A percentile compares a stretch with the other conserved stretches of the same genome.
Conservation (phyloP, 2,888 invertebrate genomes). For the Meiosimyza platycephala region DNA sequence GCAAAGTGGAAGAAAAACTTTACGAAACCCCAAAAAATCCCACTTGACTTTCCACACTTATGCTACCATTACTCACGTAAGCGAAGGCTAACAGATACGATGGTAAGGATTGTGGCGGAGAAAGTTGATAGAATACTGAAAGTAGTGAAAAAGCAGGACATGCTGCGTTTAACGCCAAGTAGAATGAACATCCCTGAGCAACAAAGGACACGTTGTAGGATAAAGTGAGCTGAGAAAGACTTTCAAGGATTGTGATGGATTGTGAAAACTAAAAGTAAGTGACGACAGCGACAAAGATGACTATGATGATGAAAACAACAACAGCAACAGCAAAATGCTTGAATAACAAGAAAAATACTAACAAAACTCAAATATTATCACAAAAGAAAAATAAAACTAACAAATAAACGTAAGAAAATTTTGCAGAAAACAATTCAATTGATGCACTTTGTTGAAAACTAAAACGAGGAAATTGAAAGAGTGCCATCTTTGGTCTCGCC, state of each 20-base stretch:
- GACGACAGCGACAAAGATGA: neutral
- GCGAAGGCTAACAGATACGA: neutral
- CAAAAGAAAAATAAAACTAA: no score
- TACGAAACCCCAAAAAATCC: constrained; percentile 32
- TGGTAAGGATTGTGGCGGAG: no score
- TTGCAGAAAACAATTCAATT: constrained; percentile 26
- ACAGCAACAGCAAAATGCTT: neutral
- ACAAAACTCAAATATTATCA: no score
- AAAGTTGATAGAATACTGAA: neutral
- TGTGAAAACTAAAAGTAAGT: neutral
- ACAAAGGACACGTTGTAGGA: constrained; percentile 20
- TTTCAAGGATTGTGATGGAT: constrained; percentile 32
- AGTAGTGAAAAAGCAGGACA: neutral
- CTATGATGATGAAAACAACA: neutral
- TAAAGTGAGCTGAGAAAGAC: constrained; percentile 3
- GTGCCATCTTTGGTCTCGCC: no score
- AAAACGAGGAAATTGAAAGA: neutral
- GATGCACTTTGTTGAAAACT: constrained; percentile 10
- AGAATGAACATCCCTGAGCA: constrained; percentile 25
- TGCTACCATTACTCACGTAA: constrained; percentile 13
- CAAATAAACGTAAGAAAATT: constrained; percentile 7
- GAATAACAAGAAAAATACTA: no score
- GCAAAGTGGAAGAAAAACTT: constrained; percentile 33
- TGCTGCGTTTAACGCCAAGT: no score
- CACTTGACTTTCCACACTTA: constrained; percentile 35